Evolutionary conservation across 2,888 invertebrate species (phyloP), one percentile per base, ranked within the genome.

Genomic region (Leucoptera coffeella): DNA sequence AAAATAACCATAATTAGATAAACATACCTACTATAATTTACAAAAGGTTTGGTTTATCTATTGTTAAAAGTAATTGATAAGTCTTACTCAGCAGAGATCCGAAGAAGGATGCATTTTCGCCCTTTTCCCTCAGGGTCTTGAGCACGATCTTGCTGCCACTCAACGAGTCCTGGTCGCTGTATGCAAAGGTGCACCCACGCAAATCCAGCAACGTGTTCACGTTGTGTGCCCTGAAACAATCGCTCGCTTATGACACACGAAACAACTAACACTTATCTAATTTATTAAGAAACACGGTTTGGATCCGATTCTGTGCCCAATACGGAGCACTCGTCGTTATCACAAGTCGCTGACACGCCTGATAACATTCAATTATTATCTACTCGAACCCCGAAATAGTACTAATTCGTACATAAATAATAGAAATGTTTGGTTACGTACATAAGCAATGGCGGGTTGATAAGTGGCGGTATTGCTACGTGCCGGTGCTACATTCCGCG

Each of bases 41-140:
- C n/a, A n/a, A n/a, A n/a, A n/a, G n/a, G n/a, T n/a, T n/a, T n/a
- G n/a, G n/a, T n/a, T n/a, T n/a, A n/a, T n/a, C n/a, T n/a, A n/a
- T n/a, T n/a, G n/a, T n/a, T n/a, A n/a, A n/a, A n/a, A n/a, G n/a
- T n/a, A n/a, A n/a, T n/a, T n/a, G n/a, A n/a, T n/a, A n/a, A n/a
- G n/a, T 38, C 39, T 32, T 62, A 77, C 77, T 72, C 43, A 75
- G 39, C 35, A 64, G 40, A 27, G 74, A 73, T 46, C 76, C 75
- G 40, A 77, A 77, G 43, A 77, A 77, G 13, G 73, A 69, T 6
- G 76, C 72, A 51, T 76, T 76, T 50, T 77, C 77, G 30, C 77
- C 77, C 30, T 73, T 55, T 36, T 56, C 62, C 36, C 69, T 72
- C 8, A 78, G 44, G 2, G 61, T 69, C 40, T 69, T 69, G 17